Base-by-base conservation (phyloP, 2,888 invertebrate genomes). In the Folsomia candida region DNA sequence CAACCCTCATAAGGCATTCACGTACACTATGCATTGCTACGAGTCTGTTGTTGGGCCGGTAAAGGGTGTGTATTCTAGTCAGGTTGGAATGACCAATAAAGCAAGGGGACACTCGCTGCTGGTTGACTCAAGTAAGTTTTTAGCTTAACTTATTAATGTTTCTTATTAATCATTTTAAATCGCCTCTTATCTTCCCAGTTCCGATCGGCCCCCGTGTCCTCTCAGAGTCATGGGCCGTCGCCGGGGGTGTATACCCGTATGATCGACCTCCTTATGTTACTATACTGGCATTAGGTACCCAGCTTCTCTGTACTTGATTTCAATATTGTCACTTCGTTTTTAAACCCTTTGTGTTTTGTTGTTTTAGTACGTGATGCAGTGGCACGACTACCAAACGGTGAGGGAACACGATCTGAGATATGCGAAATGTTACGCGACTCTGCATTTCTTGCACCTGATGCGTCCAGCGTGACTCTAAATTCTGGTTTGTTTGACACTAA, bases 381-480 rank as follows among this genome's bases (percentile, higher is more conserved):
- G 0, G 95, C 97, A 0, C 86, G 97, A 24, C 85, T 97, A 78
- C 97, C 97, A 0, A 96, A 96, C 83, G 96, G 97, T 0, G 94
- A 96, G 85, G 97, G 94, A 18, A 94, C 95, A 0, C 85, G 95
- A 1, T 90, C 92, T 1, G 95, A 97, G 81, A 93, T 97, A 68
- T 92, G 95, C 81, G 93, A 93, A 80, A 85, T 97, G 73, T 85
- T 97, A 67, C 90, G 89, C 78, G 90, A 90, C 81, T 91, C 91
- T 0, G 89, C 89, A 80, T 90, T 88, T 76, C 78, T 86, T 54
- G 83, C 85, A 1, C 83, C 84, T 9, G 83, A 83, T 25, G 83
- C 84, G 63, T 85, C 85, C 73, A 85, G 80, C 54, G 91, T 91
- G 79, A 89, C 88, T 78, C 82, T 92, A 26, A 89, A 93, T 79